These are phyloP conservation scores for Pemphredon lugubris DNA, from an alignment of 2,888 invertebrate species.

Conservation along the genomic window DNA sequence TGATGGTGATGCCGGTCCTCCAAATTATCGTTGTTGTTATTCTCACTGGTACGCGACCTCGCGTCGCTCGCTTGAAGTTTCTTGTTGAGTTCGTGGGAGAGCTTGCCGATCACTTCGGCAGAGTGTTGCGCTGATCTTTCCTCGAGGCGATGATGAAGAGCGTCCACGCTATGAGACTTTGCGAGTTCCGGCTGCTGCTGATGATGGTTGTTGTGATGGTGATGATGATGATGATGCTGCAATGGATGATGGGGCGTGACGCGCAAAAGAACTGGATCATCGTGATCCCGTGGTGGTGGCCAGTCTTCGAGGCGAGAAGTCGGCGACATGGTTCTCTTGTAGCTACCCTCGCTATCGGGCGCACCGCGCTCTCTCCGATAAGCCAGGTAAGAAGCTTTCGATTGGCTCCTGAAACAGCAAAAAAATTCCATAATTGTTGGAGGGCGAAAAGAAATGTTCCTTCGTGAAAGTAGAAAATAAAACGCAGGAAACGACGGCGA, in stretches of 20 bases:
- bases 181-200: slow-evolving; percentile 66
- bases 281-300: slow-evolving; percentile 71
- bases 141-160: slow-evolving; percentile 74
- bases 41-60: slow-evolving; percentile 64
- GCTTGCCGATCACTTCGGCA: slow-evolving; percentile 82
- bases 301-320: slow-evolving; percentile 79
- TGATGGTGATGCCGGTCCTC: slow-evolving; percentile 59
- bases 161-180: slow-evolving; percentile 77
- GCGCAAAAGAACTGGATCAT: slow-evolving; percentile 77
- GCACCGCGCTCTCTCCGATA: slow-evolving; percentile 87
- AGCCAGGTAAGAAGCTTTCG: slow-evolving; percentile 90
- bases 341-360: slow-evolving; percentile 88
- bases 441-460: too few species aligned
- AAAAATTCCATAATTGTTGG: too few species aligned
- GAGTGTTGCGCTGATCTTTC: slow-evolving; percentile 68
- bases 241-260: slow-evolving; percentile 74
- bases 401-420: slow-evolving; percentile 85
- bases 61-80: slow-evolving; percentile 77
- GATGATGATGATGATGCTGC: slow-evolving; percentile 59
- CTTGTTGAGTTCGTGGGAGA: slow-evolving; percentile 81
- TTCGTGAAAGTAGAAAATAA: too few species aligned
- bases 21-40: slow-evolving; percentile 69
- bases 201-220: slow-evolving; percentile 57
- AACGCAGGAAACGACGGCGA: too few species aligned
- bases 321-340: slow-evolving; percentile 88